Conservation (phyloP, 2,888 invertebrate genomes). For the Patella caerulea region DNA sequence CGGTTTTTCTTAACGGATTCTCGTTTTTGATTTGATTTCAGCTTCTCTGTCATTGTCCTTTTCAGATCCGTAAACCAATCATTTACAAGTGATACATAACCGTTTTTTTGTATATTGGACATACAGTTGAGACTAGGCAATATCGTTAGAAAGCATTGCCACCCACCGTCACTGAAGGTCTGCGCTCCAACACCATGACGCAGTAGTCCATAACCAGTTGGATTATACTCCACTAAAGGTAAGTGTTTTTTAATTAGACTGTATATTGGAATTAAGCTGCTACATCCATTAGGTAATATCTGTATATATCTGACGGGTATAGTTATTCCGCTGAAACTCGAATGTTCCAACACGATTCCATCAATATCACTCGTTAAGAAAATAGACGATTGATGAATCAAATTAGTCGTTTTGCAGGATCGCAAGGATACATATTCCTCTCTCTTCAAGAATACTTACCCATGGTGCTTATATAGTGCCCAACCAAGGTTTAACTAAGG, state of each 20-base stretch:
- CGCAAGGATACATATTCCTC: not conserved
- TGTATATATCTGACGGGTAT: not conserved
- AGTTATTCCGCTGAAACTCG: not conserved
- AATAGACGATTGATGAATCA: not conserved
- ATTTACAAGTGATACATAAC: not conserved
- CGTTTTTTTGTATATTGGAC: not conserved
- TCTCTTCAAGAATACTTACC: not conserved
- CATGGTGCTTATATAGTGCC: too few species aligned
- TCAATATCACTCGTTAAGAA: not conserved
- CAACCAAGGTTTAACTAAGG: too few species aligned
- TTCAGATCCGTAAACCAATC: not conserved
- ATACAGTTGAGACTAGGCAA: not conserved
- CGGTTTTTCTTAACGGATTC: not conserved
- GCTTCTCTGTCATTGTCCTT: not conserved
- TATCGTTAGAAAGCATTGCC: not conserved
- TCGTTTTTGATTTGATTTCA: not conserved
- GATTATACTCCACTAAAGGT: too few species aligned
- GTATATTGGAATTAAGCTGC: not conserved
- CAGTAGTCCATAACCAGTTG: not conserved
- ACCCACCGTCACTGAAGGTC: not conserved
- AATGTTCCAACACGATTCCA: slow-evolving; percentile 1
- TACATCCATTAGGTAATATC: not conserved
- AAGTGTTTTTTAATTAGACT: not conserved
- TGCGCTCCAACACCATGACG: not conserved
- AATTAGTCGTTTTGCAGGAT: not conserved